A percentile compares a stretch with the other conserved stretches of the same genome.
Evolutionary conservation across 37 sponge, comb jelly and placozoan genomes (phyloP).

Genomic region (Petrosia ficiformis): DNA sequence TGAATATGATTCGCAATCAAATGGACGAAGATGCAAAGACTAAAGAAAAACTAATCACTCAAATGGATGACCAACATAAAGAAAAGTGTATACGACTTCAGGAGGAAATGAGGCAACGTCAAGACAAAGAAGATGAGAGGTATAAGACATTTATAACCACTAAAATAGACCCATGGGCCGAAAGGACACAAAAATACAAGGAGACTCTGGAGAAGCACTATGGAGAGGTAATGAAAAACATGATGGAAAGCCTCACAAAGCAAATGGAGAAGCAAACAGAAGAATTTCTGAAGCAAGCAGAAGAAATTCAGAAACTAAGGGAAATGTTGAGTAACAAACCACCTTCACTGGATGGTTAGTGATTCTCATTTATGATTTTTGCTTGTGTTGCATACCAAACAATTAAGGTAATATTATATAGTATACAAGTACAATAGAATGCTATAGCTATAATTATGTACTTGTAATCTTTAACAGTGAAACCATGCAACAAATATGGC

Average conservation of each 20-base stretch:
- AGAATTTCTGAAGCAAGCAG: no score
- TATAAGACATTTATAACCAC: neutral
- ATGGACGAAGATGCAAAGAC: no score
- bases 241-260: neutral
- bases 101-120: constrained; percentile 11
- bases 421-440: no score
- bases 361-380: no score
- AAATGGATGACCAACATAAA: neutral
- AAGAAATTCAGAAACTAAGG: neutral
- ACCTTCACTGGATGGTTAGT: no score
- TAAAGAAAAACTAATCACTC: constrained; percentile 4
- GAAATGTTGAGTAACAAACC: neutral
- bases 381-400: no score
- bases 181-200: no score
- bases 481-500: no score
- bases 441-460: no score
- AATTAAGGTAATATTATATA: no score
- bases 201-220: neutral
- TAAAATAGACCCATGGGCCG: neutral
- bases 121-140: neutral
- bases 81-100: neutral
- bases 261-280: no score
- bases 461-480: no score
- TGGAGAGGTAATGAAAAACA: neutral
- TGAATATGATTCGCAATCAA: neutral